Evolutionary conservation across 2,797 vertebrate genomes (phyloP).

Genomic region (Corythornis leucogaster): DNA sequence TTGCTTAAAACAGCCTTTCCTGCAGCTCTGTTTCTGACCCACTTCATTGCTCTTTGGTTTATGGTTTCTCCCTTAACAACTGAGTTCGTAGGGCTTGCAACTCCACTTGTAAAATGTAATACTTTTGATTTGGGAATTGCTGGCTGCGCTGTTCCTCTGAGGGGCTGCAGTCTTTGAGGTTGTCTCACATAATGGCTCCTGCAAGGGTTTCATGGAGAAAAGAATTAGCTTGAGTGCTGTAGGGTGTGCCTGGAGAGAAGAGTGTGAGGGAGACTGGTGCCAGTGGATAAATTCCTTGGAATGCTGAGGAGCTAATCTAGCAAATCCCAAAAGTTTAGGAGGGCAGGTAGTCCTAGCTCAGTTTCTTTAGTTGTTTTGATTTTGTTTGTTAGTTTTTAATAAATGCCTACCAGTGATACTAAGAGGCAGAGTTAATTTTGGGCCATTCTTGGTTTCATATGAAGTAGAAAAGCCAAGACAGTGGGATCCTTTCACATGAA

Average conservation of each 20-base stretch:
- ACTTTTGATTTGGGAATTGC: background rate
- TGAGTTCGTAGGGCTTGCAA: background rate
- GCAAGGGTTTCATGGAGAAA: background rate
- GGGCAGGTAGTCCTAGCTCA: background rate
- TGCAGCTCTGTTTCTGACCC: background rate
- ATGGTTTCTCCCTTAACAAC: slow-evolving; percentile 8
- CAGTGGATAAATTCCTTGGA: background rate
- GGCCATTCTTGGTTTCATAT: accelerated
- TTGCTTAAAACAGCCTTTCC: slow-evolving; percentile 31
- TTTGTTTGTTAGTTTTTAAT: too few relatives aligned
- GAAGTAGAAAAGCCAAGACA: background rate
- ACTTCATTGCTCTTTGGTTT: background rate
- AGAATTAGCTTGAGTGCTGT: background rate
- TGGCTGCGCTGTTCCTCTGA: background rate
- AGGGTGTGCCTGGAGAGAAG: background rate
- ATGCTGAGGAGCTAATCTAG: background rate
- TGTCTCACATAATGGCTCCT: background rate
- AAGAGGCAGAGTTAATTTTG: background rate
- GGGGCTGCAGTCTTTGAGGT: background rate
- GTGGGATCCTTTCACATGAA: background rate
- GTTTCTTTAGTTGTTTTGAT: background rate
- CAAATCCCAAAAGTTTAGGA: background rate
- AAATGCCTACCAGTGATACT: background rate
- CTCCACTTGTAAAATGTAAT: slow-evolving; percentile 27
- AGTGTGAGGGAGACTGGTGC: background rate